Base-by-base conservation (phyloP, 92 coral and sea anemone genomes). In the Zoanthus gigantus region DNA sequence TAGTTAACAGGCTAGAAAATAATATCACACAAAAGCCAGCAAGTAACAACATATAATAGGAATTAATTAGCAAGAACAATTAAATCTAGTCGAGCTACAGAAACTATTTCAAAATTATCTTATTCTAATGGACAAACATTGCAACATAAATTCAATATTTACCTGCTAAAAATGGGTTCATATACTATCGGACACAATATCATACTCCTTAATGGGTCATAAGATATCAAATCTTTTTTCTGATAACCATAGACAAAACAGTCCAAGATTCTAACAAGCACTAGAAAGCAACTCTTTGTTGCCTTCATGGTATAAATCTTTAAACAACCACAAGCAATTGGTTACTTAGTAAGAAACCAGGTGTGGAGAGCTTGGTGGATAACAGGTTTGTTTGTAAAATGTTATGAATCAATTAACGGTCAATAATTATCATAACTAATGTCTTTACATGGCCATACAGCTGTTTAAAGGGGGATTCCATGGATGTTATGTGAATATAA, bases 261-360 rank as follows among this genome's bases (percentile, higher is more conserved):
- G 56, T 81, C 5, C 11, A 45, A 65, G 47, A 45, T 44, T 73
- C 32, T 30, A 56, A 81, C 37, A 37, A 60, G 67, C 18, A 63
- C 50, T 81, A 81, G 75, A 18, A 54, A 63, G 85, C 75, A 65
- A 28, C 85, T 66, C 75, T 81, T 81, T 81, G 85, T 81, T 71
- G 71, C 83, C 76, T 74, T 71, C 76, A 78, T 56, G 82, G 58
- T 42, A 83, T 91, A 18, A 91, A 91, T 91, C 56, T 88, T 91
- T 91, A 87, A 91, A 75, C 52, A 84, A 82, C 94, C 94, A 91
- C 94, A 91, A 88, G 94, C 92, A 84, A 76, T 58, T 71, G 47
- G 83, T 91, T 91, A 88, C 87, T 88, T 87, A 81, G 60, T 17
- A 57, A 81, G 46, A 44, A 66, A 57, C 47, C 85, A 81, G 67